phyloP scores from a whole-genome alignment of 2,888 invertebrate species.

The Coelinius sp. region DNA sequence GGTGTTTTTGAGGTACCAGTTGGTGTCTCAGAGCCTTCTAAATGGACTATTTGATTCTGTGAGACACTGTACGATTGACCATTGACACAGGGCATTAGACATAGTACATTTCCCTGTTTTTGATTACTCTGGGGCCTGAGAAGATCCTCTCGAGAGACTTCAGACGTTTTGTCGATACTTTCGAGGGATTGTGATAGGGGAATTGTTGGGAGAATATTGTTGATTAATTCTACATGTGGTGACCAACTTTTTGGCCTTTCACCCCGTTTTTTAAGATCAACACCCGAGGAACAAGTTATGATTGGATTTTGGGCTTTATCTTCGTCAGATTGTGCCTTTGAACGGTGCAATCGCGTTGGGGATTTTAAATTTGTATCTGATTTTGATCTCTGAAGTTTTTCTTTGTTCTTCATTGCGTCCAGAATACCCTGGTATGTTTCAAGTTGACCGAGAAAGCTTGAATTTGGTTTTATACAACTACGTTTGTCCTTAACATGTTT shows the following conservation, averaged over 20 bases:
- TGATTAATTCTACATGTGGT: constrained; percentile 78
- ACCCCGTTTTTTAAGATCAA: constrained; percentile 61
- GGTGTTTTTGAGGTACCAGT: constrained; percentile 76
- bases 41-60: constrained; percentile 89
- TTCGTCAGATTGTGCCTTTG: constrained; percentile 57
- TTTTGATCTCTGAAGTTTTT: constrained; percentile 92
- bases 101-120: constrained; percentile 75
- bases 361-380: constrained; percentile 92
- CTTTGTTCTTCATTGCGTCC: constrained; percentile 96
- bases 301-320: constrained; percentile 29
- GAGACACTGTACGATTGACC: constrained; percentile 91
- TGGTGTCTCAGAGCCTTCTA: constrained; percentile 76
- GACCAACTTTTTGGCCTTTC: constrained; percentile 82
- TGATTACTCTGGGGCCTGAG: constrained; percentile 66
- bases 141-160: constrained; percentile 62
- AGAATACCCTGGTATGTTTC: constrained; percentile 97
- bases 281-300: constrained; percentile 48
- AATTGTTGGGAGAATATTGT: constrained; percentile 73
- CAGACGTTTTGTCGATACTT: constrained; percentile 72
- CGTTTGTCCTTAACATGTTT: constrained; percentile 92
- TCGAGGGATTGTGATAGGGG: constrained; percentile 81
- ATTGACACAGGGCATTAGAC: constrained; percentile 86
- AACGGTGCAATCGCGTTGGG: constrained; percentile 71
- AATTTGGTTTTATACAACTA: constrained; percentile 96
- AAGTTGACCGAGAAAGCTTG: constrained; percentile 92